These are phyloP conservation scores for Typhlomys cinereus DNA, from an alignment of 2,113 vertebrate species.

Conservation along the genomic window DNA sequence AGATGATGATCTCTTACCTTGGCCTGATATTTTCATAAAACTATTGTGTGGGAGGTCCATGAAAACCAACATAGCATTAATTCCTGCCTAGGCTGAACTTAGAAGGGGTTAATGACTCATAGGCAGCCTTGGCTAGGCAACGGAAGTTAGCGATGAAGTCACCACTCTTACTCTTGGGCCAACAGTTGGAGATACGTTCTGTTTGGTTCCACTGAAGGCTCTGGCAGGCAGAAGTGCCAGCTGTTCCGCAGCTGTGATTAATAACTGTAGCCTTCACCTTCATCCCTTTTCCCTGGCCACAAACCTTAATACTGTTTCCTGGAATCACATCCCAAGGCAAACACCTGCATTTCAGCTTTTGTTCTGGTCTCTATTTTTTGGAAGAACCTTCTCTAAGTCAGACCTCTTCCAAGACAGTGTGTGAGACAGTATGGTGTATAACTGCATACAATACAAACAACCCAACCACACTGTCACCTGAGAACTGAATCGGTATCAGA, in stretches of 20 bases:
- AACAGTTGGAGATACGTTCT: not conserved
- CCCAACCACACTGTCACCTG: not conserved
- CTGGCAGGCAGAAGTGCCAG: not conserved
- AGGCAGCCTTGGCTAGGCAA: not conserved
- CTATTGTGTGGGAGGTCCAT: not conserved
- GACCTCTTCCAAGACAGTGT: not conserved
- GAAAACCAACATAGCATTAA: no score
- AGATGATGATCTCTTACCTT: not conserved
- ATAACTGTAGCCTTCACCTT: not conserved
- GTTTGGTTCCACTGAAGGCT: not conserved
- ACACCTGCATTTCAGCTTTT: not conserved
- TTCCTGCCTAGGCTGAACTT: not conserved
- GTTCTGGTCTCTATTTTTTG: not conserved
- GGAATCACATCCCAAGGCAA: not conserved
- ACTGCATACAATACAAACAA: not conserved
- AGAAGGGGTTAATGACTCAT: not conserved
- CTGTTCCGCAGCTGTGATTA: not conserved
- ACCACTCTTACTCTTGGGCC: not conserved
- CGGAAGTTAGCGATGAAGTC: not conserved
- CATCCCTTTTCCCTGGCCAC: no score
- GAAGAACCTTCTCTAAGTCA: not conserved
- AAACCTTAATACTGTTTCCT: not conserved
- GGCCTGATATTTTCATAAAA: not conserved
- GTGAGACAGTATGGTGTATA: not conserved
- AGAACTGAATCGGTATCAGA: not conserved